Percentiles rank a stretch among this genome's conserved stretches.
Evolutionary conservation across 2,113 vertebrate species (phyloP).

Genomic region (Carassius auratus): DNA sequence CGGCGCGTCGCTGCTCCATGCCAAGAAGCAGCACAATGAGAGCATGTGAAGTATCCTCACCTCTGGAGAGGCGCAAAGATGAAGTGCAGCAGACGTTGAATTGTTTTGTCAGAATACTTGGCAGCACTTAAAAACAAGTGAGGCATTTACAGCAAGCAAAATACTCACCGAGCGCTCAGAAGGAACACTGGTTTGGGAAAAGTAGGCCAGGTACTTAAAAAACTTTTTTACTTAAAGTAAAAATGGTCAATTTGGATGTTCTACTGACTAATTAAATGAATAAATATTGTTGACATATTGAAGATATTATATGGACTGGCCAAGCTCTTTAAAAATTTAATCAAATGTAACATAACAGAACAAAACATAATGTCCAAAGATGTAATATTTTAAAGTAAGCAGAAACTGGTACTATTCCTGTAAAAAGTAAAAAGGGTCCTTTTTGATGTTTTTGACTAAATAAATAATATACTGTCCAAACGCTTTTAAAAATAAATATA

Average conservation of each 20-base stretch:
- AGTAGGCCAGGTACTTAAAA: conserved; percentile 7
- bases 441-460: too few relatives aligned
- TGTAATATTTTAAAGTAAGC: too few relatives aligned
- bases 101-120: conserved; percentile 46
- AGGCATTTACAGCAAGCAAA: conserved; percentile 51
- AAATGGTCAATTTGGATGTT: neutral
- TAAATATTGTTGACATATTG: too few relatives aligned
- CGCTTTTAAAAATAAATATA: too few relatives aligned
- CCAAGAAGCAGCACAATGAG: conserved; percentile 4
- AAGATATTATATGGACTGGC: too few relatives aligned
- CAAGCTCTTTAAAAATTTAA: too few relatives aligned
- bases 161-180: conserved; percentile 18
- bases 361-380: too few relatives aligned
- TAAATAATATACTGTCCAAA: too few relatives aligned
- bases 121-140: conserved; percentile 44
- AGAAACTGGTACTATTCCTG: too few relatives aligned
- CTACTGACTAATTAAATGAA: neutral
- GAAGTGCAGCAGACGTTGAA: conserved; percentile 34
- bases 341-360: too few relatives aligned
- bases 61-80: conserved; percentile 18
- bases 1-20: neutral
- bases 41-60: conserved; percentile 22
- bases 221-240: neutral
- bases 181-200: conserved; percentile 30
- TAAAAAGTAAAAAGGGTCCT: too few relatives aligned